Conservation (phyloP, 2,888 invertebrate species). For the Mythimna loreyi region DNA sequence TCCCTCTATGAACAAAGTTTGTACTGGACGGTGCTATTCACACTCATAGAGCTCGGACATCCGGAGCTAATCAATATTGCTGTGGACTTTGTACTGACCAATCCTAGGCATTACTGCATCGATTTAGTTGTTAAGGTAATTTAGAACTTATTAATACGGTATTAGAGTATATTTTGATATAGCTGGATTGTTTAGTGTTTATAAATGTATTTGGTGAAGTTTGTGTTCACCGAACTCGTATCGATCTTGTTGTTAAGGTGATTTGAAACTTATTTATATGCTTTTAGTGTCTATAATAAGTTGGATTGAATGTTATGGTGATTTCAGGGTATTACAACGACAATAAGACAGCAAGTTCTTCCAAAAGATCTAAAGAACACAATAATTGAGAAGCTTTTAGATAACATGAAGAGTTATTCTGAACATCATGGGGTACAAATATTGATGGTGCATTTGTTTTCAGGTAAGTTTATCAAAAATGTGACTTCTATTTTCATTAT, state of each 20-base stretch:
- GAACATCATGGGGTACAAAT: slow-evolving; percentile 83
- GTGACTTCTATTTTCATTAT: too few relatives aligned
- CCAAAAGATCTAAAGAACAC: slow-evolving; percentile 85
- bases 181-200: background rate
- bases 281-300: background rate
- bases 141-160: background rate
- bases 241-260: slow-evolving; percentile 85
- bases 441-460: slow-evolving; percentile 85
- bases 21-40: slow-evolving; percentile 86
- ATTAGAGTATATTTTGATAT: background rate
- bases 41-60: slow-evolving; percentile 81
- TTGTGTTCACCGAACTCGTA: slow-evolving; percentile 81
- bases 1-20: slow-evolving; percentile 86
- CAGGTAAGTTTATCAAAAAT: slow-evolving; percentile 71
- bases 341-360: slow-evolving; percentile 80
- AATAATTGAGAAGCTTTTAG: slow-evolving; percentile 80
- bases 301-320: background rate
- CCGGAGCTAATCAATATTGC: slow-evolving; percentile 83
- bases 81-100: slow-evolving; percentile 79
- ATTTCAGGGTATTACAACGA: slow-evolving; percentile 82
- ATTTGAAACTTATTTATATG: background rate
- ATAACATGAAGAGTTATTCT: slow-evolving; percentile 79
- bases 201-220: slow-evolving; percentile 73
- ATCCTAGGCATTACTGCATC: slow-evolving; percentile 84
- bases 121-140: slow-evolving; percentile 85